phyloP scores from a whole-genome alignment of 2,888 invertebrate genomes.

The Thera obeliscata region DNA sequence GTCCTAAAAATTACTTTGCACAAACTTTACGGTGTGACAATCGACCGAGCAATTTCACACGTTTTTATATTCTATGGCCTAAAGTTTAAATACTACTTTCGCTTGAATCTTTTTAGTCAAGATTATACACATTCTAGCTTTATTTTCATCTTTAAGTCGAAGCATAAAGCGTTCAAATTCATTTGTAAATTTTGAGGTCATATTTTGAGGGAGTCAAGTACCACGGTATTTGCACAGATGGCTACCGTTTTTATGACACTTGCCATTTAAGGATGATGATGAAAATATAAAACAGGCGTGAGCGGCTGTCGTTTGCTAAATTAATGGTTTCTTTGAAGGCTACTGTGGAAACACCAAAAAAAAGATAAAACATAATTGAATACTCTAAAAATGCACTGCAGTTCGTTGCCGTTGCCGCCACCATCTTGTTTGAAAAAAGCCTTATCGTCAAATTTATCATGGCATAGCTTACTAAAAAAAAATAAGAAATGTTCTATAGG shows the following conservation, averaged over 20 bases:
- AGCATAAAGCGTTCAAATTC: neutral
- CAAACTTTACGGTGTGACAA: conserved; percentile 37
- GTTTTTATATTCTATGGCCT: conserved; percentile 14
- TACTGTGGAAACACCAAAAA: conserved; percentile 11
- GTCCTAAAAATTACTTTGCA: conserved; percentile 54
- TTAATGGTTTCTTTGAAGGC: conserved; percentile 26
- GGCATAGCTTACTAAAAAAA: no score
- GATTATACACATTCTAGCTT: neutral
- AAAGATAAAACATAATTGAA: neutral
- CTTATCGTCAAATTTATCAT: no score
- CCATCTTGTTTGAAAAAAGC: no score
- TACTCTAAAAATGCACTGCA: no score
- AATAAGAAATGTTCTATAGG: no score
- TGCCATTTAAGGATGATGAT: conserved; percentile 45
- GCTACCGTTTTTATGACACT: conserved; percentile 55
- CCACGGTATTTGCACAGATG: conserved; percentile 59
- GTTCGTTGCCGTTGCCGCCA: no score
- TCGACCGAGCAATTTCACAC: neutral
- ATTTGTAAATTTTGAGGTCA: conserved; percentile 34
- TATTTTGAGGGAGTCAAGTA: conserved; percentile 49
- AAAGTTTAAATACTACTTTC: conserved; percentile 16
- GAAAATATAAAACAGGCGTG: conserved; percentile 45
- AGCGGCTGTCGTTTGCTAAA: conserved; percentile 23
- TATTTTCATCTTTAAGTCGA: conserved; percentile 5
- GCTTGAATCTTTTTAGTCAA: neutral